phyloP scores from a whole-genome alignment of 2,888 invertebrate genomes.

The Phortica magna region DNA sequence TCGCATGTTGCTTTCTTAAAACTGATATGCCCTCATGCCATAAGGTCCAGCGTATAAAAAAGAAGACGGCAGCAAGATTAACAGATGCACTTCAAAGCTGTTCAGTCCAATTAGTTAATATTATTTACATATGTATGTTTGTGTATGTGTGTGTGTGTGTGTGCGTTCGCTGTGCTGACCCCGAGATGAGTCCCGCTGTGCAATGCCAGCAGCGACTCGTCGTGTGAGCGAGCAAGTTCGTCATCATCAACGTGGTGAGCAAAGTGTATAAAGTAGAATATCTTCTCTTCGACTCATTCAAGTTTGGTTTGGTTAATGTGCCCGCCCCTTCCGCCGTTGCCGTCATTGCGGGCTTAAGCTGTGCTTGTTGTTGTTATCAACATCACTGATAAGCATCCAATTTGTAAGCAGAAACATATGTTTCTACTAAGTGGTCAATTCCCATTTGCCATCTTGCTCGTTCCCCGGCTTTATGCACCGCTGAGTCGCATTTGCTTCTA shows the following conservation, averaged over 20 bases:
- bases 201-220: too few species aligned
- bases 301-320: not conserved
- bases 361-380: constrained; percentile 19
- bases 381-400: constrained; percentile 32
- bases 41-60: too few species aligned
- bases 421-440: constrained; percentile 27
- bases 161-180: too few species aligned
- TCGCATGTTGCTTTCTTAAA: too few species aligned
- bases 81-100: constrained; percentile 13
- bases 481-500: not conserved
- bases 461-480: not conserved
- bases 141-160: not conserved
- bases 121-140: constrained; percentile 14
- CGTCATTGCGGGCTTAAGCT: not conserved
- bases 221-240: too few species aligned
- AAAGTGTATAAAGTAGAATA: not conserved
- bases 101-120: constrained; percentile 24
- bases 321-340: not conserved
- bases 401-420: constrained; percentile 31
- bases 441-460: not conserved
- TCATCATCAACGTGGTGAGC: too few species aligned
- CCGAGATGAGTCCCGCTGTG: too few species aligned
- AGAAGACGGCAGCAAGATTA: not conserved
- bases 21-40: too few species aligned
- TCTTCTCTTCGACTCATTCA: constrained; percentile 2